A percentile compares a stretch with the other conserved stretches of the same genome.
phyloP scores from a whole-genome alignment of 2,888 invertebrate genomes.

The Helobdella robusta region DNA sequence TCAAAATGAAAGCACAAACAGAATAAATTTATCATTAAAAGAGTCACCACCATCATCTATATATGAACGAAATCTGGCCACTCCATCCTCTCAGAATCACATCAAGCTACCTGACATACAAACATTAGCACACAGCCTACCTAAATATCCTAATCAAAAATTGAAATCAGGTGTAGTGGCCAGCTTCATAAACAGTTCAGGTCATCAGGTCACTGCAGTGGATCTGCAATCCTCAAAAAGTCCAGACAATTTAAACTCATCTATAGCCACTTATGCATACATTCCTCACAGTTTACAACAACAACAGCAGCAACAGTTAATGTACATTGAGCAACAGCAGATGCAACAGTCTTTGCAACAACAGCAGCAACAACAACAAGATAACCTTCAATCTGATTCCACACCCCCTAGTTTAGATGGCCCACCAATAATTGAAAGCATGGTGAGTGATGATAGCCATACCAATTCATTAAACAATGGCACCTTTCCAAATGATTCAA shows the following conservation, averaged over 20 bases:
- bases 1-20: neutral
- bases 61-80: conserved; percentile 7
- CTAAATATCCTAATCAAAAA: conserved; percentile 26
- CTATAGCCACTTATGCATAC: conserved; percentile 14
- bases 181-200: conserved; percentile 25
- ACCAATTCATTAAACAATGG: neutral
- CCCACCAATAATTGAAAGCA: neutral
- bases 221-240: conserved; percentile 21
- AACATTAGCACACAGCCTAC: conserved; percentile 29
- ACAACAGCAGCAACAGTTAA: conserved; percentile 14
- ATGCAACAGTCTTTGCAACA: conserved; percentile 12
- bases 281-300: conserved; percentile 22
- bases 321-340: conserved; percentile 17
- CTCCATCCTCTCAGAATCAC: conserved; percentile 25
- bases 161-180: conserved; percentile 11
- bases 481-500: neutral
- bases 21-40: conserved; percentile 5
- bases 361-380: conserved; percentile 17
- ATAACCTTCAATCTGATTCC: conserved; percentile 7
- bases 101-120: conserved; percentile 32
- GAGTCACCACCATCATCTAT: conserved; percentile 19
- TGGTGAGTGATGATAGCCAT: neutral
- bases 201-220: conserved; percentile 20
- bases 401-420: conserved; percentile 10
- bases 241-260: conserved; percentile 14